These are phyloP conservation scores for Plumapathes pennacea DNA, from an alignment of 92 coral and sea anemone species.

Conservation along the genomic window DNA sequence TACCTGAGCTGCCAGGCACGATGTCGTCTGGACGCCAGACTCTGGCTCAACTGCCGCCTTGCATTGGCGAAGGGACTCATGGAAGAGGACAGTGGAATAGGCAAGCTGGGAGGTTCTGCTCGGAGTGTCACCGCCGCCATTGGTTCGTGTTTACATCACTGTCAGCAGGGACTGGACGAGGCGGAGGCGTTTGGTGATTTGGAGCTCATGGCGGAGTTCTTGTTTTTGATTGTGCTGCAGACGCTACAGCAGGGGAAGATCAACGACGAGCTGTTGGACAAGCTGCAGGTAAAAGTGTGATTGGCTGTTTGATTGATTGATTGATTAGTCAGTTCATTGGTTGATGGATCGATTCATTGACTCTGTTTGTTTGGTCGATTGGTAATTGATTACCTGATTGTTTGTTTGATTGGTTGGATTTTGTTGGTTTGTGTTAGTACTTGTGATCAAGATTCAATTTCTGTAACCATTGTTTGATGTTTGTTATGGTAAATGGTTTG, in stretches of 20 bases:
- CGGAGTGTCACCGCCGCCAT: constrained; percentile 85
- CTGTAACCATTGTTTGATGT: too few species aligned
- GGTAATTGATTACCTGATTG: too few species aligned
- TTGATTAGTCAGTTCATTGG: too few species aligned
- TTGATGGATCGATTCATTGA: too few species aligned
- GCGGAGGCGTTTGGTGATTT: constrained; percentile 94
- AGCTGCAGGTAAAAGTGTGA: constrained; percentile 72
- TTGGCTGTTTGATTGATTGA: too few species aligned
- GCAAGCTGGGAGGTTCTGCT: constrained; percentile 82
- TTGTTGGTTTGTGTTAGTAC: too few species aligned
- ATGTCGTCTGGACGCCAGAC: constrained; percentile 82
- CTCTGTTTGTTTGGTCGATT: too few species aligned
- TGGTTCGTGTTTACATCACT: constrained; percentile 88
- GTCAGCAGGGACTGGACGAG: constrained; percentile 89
- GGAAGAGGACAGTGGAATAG: constrained; percentile 90
- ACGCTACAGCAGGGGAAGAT: constrained; percentile 78
- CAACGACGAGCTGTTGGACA: constrained; percentile 51
- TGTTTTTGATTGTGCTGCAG: constrained; percentile 53
- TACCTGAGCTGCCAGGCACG: constrained; percentile 71
- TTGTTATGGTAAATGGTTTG: too few species aligned
- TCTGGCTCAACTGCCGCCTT: constrained; percentile 88
- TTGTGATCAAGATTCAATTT: too few species aligned
- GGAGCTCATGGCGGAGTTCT: constrained; percentile 82
- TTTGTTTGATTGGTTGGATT: too few species aligned
- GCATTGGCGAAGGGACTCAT: constrained; percentile 78